Conservation (phyloP, 2,113 vertebrate species). For the Ammodytes marinus region DNA sequence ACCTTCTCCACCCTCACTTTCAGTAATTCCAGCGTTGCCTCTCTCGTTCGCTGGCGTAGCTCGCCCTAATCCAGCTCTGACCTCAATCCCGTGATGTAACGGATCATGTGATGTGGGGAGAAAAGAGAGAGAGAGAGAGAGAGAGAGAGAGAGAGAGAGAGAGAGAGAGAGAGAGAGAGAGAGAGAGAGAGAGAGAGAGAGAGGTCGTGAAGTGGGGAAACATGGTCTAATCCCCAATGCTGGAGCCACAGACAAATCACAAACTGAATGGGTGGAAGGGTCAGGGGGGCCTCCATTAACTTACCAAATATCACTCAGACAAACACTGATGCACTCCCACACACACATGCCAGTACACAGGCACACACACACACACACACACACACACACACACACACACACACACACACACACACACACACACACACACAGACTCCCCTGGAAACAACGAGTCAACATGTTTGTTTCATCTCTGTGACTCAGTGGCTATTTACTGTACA, state of each 20-base stretch:
- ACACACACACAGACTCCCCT: slow-evolving; percentile 2
- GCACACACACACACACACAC: neutral
- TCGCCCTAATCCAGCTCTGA: slow-evolving; percentile 83
- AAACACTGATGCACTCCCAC: slow-evolving; percentile 28
- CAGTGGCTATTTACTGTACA: slow-evolving; percentile 41
- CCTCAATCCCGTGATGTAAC: slow-evolving; percentile 84
- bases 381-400: slow-evolving; percentile 6
- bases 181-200: slow-evolving; percentile 45
- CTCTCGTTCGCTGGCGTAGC: slow-evolving; percentile 52
- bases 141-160: slow-evolving; percentile 19
- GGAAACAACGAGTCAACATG: slow-evolving; percentile 79
- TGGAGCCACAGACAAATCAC: slow-evolving; percentile 73
- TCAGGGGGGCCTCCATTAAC: slow-evolving; percentile 66
- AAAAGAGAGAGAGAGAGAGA: slow-evolving; percentile 47
- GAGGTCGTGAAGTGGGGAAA: slow-evolving; percentile 69
- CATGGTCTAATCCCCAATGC: slow-evolving; percentile 74
- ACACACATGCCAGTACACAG: slow-evolving; percentile 7
- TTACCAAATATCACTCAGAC: slow-evolving; percentile 66
- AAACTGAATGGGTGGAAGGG: slow-evolving; percentile 47
- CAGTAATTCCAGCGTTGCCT: slow-evolving; percentile 75
- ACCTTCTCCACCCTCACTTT: slow-evolving; percentile 71
- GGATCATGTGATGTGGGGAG: slow-evolving; percentile 75
- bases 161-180: slow-evolving; percentile 26
- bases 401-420: slow-evolving; percentile 7
- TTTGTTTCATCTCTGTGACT: slow-evolving; percentile 67